A percentile compares a stretch with the other conserved stretches of the same genome.
phyloP scores from a whole-genome alignment of 2,888 invertebrate species.

The Cryptophagus acutangulus region DNA sequence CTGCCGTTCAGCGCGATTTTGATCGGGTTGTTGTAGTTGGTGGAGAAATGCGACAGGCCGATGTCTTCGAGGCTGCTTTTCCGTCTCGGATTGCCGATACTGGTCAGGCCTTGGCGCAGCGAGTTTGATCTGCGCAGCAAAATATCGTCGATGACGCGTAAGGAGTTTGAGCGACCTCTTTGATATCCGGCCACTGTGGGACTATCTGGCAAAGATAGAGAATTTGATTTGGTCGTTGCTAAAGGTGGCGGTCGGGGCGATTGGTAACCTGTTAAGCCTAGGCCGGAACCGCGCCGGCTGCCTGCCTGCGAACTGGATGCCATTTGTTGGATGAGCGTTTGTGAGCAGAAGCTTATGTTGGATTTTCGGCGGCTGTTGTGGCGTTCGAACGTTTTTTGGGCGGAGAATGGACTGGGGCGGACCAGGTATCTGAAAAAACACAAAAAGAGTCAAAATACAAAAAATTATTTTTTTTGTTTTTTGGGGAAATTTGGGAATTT shows the following conservation, averaged over 20 bases:
- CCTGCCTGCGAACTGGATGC: conserved; percentile 52
- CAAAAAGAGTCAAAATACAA: too few species aligned
- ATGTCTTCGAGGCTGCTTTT: conserved; percentile 85
- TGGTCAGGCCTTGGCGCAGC: conserved; percentile 73
- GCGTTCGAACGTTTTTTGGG: conserved; percentile 89
- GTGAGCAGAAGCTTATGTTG: conserved; percentile 86
- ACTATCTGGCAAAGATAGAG: conserved; percentile 82
- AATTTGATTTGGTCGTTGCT: conserved; percentile 80
- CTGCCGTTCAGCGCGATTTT: conserved; percentile 76
- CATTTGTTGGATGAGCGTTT: conserved; percentile 64
- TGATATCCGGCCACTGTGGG: conserved; percentile 76
- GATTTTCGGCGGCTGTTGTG: conserved; percentile 88
- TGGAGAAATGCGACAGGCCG: conserved; percentile 75
- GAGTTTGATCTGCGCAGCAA: conserved; percentile 78
- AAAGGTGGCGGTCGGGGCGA: conserved; percentile 71
- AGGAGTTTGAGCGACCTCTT: conserved; percentile 74
- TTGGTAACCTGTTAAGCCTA: conserved; percentile 52
- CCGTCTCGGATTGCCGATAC: conserved; percentile 57
- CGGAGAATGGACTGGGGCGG: conserved; percentile 90
- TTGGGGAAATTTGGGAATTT: too few species aligned
- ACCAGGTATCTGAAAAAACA: conserved; percentile 70
- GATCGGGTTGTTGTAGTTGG: conserved; percentile 69
- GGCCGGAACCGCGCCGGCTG: conserved; percentile 46
- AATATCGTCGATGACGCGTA: conserved; percentile 82
- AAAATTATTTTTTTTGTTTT: background rate